Conservation (phyloP, 2,797 vertebrate genomes). For the Furcifer pardalis region DNA sequence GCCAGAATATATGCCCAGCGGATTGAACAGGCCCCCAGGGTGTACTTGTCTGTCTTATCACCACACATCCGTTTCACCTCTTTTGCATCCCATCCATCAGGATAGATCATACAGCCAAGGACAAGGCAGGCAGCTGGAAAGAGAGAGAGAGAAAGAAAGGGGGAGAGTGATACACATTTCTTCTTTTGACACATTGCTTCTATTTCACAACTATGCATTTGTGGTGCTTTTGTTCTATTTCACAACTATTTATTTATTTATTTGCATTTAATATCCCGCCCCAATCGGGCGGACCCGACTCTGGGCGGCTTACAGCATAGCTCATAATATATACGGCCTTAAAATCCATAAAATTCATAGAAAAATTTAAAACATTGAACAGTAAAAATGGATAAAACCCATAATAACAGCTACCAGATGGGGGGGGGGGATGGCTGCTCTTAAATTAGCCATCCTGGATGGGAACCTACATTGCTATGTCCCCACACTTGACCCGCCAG, state of each 20-base stretch:
- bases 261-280: no score
- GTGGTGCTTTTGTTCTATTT: conserved; percentile 37
- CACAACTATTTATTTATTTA: conserved; percentile 45
- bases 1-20: conserved; percentile 99
- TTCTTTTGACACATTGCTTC: conserved; percentile 48
- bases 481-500: no score
- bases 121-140: conserved; percentile 92
- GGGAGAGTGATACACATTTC: conserved; percentile 10
- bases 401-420: no score
- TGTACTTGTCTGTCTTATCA: conserved; percentile 97
- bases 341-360: no score
- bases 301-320: no score
- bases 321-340: no score
- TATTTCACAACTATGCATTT: conserved; percentile 41
- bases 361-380: no score
- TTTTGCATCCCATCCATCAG: conserved; percentile 97
- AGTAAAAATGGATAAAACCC: no score
- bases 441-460: no score
- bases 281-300: no score
- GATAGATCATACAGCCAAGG: conserved; percentile 98
- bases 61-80: conserved; percentile 98
- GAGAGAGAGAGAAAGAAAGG: conserved; percentile 43
- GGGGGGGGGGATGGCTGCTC: no score
- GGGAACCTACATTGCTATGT: no score
- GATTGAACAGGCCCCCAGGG: conserved; percentile 94